Percentiles rank a stretch among this genome's conserved stretches.
Evolutionary conservation across 2,797 vertebrate genomes (phyloP).

Genomic region (Acanthopagrus latus): DNA sequence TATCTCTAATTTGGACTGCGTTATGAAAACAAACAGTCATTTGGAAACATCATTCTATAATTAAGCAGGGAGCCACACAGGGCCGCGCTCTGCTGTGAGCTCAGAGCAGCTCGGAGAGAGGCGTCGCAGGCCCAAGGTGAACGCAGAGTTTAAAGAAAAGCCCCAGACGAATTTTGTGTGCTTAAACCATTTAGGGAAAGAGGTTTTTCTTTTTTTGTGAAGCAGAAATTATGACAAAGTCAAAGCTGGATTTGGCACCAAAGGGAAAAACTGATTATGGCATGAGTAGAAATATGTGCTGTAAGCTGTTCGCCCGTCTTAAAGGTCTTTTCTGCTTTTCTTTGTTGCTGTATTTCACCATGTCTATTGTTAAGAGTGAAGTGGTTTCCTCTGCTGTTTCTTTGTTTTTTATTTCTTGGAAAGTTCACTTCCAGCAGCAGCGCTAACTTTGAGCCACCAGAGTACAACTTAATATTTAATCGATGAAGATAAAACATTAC

Average conservation of each 20-base stretch:
- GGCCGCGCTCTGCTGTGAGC: conserved; percentile 3
- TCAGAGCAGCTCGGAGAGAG: conserved; percentile 31
- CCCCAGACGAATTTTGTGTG: conserved; percentile 5
- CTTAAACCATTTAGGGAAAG: conserved; percentile 14
- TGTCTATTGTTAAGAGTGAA: background rate
- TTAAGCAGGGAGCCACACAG: conserved; percentile 51
- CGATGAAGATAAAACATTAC: background rate
- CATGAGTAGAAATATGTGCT: conserved; percentile 12
- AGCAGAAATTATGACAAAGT: background rate
- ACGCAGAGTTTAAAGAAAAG: conserved; percentile 29
- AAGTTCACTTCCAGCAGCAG: background rate
- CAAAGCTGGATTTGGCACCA: conserved; percentile 10
- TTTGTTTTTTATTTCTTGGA: background rate
- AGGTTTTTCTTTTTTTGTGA: conserved; percentile 2
- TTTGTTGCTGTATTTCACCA: background rate
- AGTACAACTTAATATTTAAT: background rate
- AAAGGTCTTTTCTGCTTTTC: conserved; percentile 2
- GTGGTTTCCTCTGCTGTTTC: background rate
- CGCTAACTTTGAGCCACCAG: background rate
- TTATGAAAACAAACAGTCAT: conserved; percentile 73
- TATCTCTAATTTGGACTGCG: conserved; percentile 66
- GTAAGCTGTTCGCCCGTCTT: background rate
- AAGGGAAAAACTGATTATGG: background rate
- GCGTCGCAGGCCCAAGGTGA: conserved; percentile 11
- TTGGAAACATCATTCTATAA: conserved; percentile 62